Percentiles rank a stretch among this genome's conserved stretches.
Conservation (phyloP, 2,113 vertebrate species). For the Lepus europaeus region DNA sequence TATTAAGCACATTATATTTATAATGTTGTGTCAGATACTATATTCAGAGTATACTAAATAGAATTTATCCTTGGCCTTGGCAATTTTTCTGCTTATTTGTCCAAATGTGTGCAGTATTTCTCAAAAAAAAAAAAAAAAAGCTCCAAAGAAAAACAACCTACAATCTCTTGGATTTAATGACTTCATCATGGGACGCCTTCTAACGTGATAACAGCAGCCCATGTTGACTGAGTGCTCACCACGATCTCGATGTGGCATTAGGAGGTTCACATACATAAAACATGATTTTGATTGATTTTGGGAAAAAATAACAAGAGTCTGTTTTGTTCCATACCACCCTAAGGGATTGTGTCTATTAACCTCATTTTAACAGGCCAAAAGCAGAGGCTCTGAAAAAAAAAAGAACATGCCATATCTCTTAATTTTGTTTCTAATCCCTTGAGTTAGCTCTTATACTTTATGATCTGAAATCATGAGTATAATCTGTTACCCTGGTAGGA, state of each 20-base stretch:
- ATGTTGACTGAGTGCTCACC: neutral
- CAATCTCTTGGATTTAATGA: conserved; percentile 1
- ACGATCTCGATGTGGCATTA: fast-evolving
- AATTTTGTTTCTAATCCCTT: neutral
- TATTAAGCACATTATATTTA: neutral
- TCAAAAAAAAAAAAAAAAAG: neutral
- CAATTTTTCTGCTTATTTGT: neutral
- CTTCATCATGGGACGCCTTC: neutral
- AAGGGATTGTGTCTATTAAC: neutral
- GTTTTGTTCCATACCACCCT: neutral
- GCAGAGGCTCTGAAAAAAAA: neutral
- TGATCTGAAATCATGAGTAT: conserved; percentile 16
- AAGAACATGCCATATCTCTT: neutral
- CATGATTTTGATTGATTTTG: neutral
- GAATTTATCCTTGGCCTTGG: neutral
- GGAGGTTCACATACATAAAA: neutral
- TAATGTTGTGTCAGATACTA: neutral
- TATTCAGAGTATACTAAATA: neutral
- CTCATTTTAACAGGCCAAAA: neutral
- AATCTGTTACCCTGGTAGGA: conserved; percentile 50
- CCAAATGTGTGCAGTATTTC: conserved; percentile 24
- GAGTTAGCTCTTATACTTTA: neutral
- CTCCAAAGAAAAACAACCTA: neutral
- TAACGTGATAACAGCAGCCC: fast-evolving
- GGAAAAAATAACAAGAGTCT: neutral